Evolutionary conservation across 2,888 invertebrate species (phyloP).

Genomic region (Thera britannica): DNA sequence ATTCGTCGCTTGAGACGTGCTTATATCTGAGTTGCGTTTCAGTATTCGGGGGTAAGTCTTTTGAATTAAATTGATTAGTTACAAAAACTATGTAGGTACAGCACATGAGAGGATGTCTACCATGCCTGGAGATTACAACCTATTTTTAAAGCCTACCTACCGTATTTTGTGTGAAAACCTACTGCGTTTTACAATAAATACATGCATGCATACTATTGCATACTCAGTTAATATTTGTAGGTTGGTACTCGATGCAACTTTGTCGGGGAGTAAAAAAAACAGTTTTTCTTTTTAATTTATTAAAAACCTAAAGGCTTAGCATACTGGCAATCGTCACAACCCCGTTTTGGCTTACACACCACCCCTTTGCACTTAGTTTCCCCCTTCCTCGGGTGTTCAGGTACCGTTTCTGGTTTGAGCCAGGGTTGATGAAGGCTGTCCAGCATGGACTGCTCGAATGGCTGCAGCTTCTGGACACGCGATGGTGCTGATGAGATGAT

Average conservation of each 20-base stretch:
- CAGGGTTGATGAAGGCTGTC: constrained; percentile 61
- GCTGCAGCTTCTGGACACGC: constrained; percentile 28
- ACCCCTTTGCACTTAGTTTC: constrained; percentile 56
- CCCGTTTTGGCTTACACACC: constrained; percentile 48
- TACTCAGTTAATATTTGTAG: no score
- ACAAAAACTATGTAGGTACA: no score
- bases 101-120: no score
- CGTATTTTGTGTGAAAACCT: no score
- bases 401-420: constrained; percentile 48
- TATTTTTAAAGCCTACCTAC: no score
- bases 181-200: no score
- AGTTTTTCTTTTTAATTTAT: constrained; percentile 19
- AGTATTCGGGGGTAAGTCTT: no score
- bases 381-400: constrained; percentile 59
- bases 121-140: no score
- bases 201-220: no score
- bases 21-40: no score
- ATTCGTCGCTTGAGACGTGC: no score
- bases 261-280: neutral
- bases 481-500: constrained; percentile 44
- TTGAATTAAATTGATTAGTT: neutral
- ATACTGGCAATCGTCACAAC: constrained; percentile 55
- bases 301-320: constrained; percentile 48
- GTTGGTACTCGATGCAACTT: no score
- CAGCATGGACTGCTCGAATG: constrained; percentile 54